Conservation (phyloP, 1,140 invertebrate genomes). For the Bombus turneri region DNA sequence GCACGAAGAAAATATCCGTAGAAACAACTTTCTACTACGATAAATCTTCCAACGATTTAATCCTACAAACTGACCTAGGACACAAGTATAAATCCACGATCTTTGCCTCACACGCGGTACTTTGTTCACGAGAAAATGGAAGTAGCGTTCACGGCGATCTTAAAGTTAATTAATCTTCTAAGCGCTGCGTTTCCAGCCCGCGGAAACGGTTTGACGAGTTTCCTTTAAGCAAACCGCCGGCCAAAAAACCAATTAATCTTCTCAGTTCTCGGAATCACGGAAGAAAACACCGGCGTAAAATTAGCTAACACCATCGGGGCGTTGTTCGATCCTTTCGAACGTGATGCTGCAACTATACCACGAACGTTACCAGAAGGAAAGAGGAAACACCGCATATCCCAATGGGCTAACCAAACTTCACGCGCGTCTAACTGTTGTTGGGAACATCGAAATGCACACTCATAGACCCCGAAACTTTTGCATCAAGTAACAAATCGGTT, state of each 20-base stretch:
- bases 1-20: too few relatives aligned
- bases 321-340: conserved; percentile 24
- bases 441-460: conserved; percentile 24
- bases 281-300: conserved; percentile 31
- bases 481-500: conserved; percentile 12
- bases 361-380: background rate
- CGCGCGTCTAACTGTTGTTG: conserved; percentile 22
- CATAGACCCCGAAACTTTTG: conserved; percentile 17
- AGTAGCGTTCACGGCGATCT: background rate
- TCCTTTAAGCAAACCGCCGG: conserved; percentile 15
- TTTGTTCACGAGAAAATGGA: background rate
- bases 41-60: too few relatives aligned
- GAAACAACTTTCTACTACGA: too few relatives aligned
- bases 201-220: conserved; percentile 29
- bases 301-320: conserved; percentile 24
- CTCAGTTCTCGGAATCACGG: conserved; percentile 2
- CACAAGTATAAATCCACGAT: background rate
- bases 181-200: background rate
- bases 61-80: background rate
- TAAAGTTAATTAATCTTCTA: conserved; percentile 28
- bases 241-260: conserved; percentile 33
- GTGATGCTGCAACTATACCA: conserved; percentile 21
- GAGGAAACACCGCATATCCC: background rate
- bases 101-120: background rate
- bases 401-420: conserved; percentile 19